Conservation (phyloP, 2,113 vertebrate species). For the Crypturellus undulatus region DNA sequence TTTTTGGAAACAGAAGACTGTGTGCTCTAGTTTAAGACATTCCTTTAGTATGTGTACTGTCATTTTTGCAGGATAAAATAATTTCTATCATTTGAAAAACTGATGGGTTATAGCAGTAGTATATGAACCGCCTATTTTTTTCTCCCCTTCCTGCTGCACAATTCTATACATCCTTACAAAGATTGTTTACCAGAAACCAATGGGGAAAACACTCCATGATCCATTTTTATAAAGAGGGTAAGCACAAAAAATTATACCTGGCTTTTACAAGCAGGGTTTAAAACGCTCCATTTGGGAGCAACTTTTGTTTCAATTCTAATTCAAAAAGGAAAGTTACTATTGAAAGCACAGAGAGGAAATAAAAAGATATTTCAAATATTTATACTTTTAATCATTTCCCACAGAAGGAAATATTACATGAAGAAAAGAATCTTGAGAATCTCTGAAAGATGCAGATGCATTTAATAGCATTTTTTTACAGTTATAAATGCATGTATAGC, state of each 20-base stretch:
- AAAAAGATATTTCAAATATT: neutral
- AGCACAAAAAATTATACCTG: neutral
- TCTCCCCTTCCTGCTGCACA: neutral
- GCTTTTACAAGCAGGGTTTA: neutral
- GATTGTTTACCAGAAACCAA: neutral
- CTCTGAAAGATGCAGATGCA: neutral
- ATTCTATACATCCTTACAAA: neutral
- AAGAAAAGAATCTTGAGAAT: neutral
- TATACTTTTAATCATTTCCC: neutral
- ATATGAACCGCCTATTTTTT: neutral
- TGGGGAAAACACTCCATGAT: neutral
- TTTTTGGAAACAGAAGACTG: neutral
- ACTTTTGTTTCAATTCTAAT: neutral
- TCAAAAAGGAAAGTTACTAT: neutral
- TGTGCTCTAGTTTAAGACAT: neutral
- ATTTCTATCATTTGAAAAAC: neutral
- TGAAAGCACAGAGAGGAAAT: neutral
- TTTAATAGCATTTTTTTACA: neutral
- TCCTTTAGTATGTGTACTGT: neutral
- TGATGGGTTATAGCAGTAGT: neutral
- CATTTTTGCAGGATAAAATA: neutral
- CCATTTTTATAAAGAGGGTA: neutral
- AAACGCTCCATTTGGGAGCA: neutral
- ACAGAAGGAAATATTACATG: neutral
- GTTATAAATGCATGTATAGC: neutral